These are phyloP conservation scores for Harpagoxenus sublaevis DNA, from an alignment of 2,888 invertebrate species.

Conservation along the genomic window DNA sequence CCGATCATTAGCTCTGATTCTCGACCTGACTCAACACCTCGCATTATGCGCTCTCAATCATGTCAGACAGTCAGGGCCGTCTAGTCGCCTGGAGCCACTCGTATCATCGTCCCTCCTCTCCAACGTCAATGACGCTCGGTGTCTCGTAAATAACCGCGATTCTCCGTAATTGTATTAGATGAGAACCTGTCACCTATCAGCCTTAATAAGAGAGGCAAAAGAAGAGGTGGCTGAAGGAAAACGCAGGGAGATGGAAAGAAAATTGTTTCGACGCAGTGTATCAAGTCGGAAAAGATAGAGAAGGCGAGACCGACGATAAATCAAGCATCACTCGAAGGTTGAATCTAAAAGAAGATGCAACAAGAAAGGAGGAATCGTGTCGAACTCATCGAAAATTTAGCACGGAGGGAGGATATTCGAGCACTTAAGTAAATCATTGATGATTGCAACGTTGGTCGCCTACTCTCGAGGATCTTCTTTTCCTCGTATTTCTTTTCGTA, in stretches of 20 bases:
- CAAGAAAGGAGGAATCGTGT: conserved; percentile 29
- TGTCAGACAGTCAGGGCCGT: conserved; percentile 65
- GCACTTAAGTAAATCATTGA: conserved; percentile 67
- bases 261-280: conserved; percentile 13
- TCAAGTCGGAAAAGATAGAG: conserved; percentile 36
- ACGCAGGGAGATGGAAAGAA: conserved; percentile 19
- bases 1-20: conserved; percentile 81
- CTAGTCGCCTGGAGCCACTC: conserved; percentile 61
- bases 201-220: conserved; percentile 27
- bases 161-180: conserved; percentile 84
- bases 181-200: conserved; percentile 79
- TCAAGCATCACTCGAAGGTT: conserved; percentile 71
- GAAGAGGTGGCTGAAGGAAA: not conserved
- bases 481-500: conserved; percentile 10
- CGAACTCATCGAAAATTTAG: conserved; percentile 39
- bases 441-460: conserved; percentile 72
- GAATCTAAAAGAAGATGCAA: conserved; percentile 43
- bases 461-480: conserved; percentile 28
- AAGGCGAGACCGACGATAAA: conserved; percentile 66
- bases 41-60: conserved; percentile 84
- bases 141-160: conserved; percentile 82
- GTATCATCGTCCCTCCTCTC: conserved; percentile 59
- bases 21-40: conserved; percentile 83
- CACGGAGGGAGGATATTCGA: conserved; percentile 63
- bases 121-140: conserved; percentile 73